A percentile compares a stretch with the other conserved stretches of the same genome.
phyloP scores from a whole-genome alignment of 2,797 vertebrate genomes.

The Serranus cabrilla region DNA sequence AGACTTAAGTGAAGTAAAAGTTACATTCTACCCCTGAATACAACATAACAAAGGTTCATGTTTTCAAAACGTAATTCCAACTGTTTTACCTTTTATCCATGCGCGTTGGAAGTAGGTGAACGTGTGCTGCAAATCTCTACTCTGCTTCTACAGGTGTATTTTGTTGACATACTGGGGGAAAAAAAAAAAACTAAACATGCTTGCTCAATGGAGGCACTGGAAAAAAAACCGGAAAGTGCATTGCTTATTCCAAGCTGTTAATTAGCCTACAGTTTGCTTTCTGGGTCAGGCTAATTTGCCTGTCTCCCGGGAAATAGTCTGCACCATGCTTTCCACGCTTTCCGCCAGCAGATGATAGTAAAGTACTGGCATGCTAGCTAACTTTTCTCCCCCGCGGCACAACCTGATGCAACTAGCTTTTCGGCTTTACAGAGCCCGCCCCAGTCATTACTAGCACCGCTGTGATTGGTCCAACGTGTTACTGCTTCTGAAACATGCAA shows the following conservation, averaged over 20 bases:
- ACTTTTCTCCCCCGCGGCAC: not conserved
- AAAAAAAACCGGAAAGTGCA: not conserved
- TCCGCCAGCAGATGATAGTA: slow-evolving; percentile 44
- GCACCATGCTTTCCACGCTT: slow-evolving; percentile 1
- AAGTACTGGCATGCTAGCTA: rapidly evolving
- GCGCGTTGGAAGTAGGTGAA: not conserved
- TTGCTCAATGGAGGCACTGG: not conserved
- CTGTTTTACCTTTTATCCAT: not conserved
- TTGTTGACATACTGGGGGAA: not conserved
- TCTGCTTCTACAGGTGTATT: not conserved
- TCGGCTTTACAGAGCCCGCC: slow-evolving; percentile 26
- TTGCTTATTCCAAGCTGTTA: not conserved
- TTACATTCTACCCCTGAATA: too few species aligned
- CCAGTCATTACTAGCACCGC: rapidly evolving
- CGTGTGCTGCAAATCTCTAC: not conserved
- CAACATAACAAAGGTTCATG: too few species aligned
- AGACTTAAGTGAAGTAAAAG: too few species aligned
- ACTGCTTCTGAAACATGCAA: rapidly evolving
- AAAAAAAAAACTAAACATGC: too few species aligned
- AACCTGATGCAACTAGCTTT: slow-evolving; percentile 60
- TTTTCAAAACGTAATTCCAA: too few species aligned
- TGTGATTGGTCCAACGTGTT: slow-evolving; percentile 58
- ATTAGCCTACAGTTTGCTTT: not conserved
- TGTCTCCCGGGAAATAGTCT: not conserved
- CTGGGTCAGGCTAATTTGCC: not conserved